Base-by-base conservation (phyloP, 2,888 invertebrate genomes). In the Chrysolina americana region DNA sequence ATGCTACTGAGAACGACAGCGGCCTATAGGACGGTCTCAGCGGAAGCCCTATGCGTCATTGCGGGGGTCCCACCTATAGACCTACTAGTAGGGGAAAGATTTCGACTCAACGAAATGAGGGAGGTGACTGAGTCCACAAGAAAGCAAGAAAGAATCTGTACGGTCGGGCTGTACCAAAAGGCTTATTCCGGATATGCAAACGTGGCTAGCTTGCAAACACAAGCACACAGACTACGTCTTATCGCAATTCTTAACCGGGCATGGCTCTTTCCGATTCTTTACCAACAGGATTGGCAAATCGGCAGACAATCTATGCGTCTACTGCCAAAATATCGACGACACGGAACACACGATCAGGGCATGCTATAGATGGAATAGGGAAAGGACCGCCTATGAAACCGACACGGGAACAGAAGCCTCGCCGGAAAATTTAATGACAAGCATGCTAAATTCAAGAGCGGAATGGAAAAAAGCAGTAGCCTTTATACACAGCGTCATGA, bases 1-100 rank as follows among this genome's bases (percentile, higher is more conserved):
- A 62, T 66, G 41, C 56, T 74, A 13, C 56, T 74, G 17, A 53
- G 71, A 56, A 63, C 74, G 15, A 63, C 69, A 53, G 41, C 66
- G 23, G 75, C 73, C 21, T 78, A 79, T n/a, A 23, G 74, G n/a
- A 78, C 76, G 3, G 72, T 65, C 23, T 73, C 75, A 44, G 68
- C 70, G 5, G 70, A 50, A 5, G 73, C 77, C 4, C 47, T 70
- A 23, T 71, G 66, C 53, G 77, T 78, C 9, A 71, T 76, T 0
- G 28, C 69, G 15, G 70, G 73, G 10, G 44, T 66, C 13, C 65
- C 68, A 10, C 76, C 76, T 8, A 70, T 79, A n/a, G 68, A 78
- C 41, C 69, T 75, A 2, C 65, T 74, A 23, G 68, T 72, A 15
- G 9, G 63, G 9, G 76, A 78, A 41, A 70, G 76, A 62, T n/a